These are phyloP conservation scores for Cherax quadricarinatus DNA, from an alignment of 1,140 invertebrate genomes.

Conservation along the genomic window DNA sequence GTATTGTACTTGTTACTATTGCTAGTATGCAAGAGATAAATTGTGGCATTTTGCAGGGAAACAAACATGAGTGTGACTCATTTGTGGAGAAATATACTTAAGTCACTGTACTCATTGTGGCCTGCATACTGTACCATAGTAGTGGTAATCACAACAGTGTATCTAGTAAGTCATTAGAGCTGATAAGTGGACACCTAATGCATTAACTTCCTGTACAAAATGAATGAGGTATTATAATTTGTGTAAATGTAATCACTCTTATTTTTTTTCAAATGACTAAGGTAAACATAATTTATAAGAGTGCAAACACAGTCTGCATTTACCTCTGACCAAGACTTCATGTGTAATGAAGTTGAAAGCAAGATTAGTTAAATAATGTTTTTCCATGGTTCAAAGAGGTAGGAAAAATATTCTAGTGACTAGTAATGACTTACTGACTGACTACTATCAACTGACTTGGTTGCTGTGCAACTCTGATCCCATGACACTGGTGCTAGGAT, in stretches of 20 bases:
- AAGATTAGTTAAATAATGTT: neutral
- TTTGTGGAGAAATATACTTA: neutral
- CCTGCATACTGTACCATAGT: neutral
- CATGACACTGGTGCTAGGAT: conserved; percentile 40
- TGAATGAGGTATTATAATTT: neutral
- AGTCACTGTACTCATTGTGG: neutral
- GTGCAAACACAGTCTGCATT: neutral
- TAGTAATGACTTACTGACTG: neutral
- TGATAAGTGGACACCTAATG: neutral
- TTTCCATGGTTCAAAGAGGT: neutral
- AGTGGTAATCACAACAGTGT: neutral
- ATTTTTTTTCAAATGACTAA: neutral
- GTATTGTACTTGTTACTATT: neutral
- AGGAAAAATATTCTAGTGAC: neutral
- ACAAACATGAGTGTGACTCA: neutral
- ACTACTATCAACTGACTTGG: no score
- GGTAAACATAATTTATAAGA: neutral
- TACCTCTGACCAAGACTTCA: neutral
- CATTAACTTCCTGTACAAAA: conserved; percentile 1
- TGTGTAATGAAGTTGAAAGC: neutral
- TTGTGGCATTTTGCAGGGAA: neutral
- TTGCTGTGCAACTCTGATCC: conserved; percentile 6
- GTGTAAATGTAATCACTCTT: neutral
- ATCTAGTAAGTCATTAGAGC: conserved; percentile 5
- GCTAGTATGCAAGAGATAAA: neutral